These are phyloP conservation scores for Drosophila ochracea DNA, from an alignment of 2,888 invertebrate genomes.

Conservation along the genomic window DNA sequence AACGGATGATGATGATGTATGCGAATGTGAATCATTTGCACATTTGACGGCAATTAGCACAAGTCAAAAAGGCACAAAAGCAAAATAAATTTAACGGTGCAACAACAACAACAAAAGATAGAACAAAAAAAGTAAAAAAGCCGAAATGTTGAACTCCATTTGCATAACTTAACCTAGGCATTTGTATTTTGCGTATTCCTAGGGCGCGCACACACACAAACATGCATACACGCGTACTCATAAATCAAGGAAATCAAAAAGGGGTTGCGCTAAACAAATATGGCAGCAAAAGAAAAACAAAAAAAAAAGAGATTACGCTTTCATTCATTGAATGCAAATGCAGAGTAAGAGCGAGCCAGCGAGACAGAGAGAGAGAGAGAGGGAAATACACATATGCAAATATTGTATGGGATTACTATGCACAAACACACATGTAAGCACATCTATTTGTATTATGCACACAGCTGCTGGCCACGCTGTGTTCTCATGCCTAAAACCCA, in stretches of 20 bases:
- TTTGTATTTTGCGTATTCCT: conserved; percentile 18
- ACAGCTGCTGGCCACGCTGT: conserved; percentile 65
- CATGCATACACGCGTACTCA: not conserved
- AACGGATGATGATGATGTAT: not conserved
- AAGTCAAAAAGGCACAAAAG: conserved; percentile 37
- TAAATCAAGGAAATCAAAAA: conserved; percentile 50
- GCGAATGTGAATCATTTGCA: conserved; percentile 36
- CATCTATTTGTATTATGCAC: conserved; percentile 26
- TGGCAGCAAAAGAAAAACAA: not conserved
- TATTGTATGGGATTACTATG: conserved; percentile 33
- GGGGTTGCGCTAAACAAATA: conserved; percentile 27
- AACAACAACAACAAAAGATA: conserved; percentile 6
- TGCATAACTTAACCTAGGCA: conserved; percentile 67
- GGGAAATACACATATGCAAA: conserved; percentile 38
- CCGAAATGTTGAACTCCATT: conserved; percentile 39
- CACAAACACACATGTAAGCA: conserved; percentile 3
- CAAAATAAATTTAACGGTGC: conserved; percentile 3
- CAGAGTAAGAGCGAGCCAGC: conserved; percentile 8
- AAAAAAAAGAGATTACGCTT: conserved; percentile 28
- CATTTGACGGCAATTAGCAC: conserved; percentile 48
- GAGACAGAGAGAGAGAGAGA: conserved; percentile 1
- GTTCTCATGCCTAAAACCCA: conserved; percentile 41
- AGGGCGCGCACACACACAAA: conserved; percentile 8
- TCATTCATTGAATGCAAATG: conserved; percentile 73
- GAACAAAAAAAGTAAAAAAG: not conserved